phyloP scores from a whole-genome alignment of 2,113 vertebrate genomes.

The Gymnorhina tibicen region DNA sequence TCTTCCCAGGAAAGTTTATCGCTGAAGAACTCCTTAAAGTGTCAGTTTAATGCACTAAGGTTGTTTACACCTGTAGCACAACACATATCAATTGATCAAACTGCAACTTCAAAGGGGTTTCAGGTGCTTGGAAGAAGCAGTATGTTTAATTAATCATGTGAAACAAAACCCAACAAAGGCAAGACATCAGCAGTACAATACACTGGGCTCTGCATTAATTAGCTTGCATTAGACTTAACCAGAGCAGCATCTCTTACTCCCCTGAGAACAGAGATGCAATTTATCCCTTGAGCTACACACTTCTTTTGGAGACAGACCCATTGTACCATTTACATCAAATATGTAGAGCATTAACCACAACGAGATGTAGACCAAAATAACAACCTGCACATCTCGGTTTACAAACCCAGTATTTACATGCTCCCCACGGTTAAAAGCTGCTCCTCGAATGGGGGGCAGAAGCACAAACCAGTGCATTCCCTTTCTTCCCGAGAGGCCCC shows the following conservation, averaged over 20 bases:
- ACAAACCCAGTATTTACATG: neutral
- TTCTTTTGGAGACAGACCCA: neutral
- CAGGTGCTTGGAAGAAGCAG: neutral
- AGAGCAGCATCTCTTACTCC: neutral
- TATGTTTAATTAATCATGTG: conserved; percentile 37
- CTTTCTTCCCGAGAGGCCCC: neutral
- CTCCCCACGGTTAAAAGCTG: neutral
- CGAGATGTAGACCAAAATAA: neutral
- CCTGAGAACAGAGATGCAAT: neutral
- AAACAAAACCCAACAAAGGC: conserved; percentile 3
- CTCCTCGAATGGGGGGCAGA: neutral
- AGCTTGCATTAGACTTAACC: neutral
- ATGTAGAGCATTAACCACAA: neutral
- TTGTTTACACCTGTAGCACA: neutral
- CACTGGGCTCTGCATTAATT: neutral
- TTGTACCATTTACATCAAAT: neutral
- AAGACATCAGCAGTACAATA: neutral
- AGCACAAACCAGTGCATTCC: neutral
- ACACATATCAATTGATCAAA: neutral
- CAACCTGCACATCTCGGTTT: neutral
- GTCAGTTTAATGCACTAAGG: neutral
- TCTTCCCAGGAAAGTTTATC: neutral
- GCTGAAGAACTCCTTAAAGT: neutral
- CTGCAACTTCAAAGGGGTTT: neutral
- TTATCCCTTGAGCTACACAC: neutral